These are phyloP conservation scores for Lophius piscatorius DNA, from an alignment of 2,113 vertebrate genomes.

Conservation along the genomic window DNA sequence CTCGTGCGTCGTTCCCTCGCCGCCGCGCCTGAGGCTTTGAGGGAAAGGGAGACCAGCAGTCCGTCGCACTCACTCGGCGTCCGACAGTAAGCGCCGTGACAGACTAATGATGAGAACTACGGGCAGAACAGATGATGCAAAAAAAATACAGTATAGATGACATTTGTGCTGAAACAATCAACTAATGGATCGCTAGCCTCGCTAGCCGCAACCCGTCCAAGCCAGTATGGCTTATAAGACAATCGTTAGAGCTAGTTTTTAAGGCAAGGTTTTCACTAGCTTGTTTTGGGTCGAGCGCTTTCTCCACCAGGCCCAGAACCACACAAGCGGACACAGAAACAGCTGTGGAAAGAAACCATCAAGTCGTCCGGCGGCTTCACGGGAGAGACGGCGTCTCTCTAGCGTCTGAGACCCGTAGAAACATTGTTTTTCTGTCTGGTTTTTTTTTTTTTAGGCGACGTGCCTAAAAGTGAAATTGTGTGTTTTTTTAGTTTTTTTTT, in stretches of 20 bases:
- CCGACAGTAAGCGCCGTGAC: conserved; percentile 17
- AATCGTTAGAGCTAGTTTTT: conserved; percentile 69
- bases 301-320: conserved; percentile 20
- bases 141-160: conserved; percentile 17
- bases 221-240: conserved; percentile 79
- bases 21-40: not conserved
- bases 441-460: conserved; percentile 4
- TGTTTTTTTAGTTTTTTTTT: too few relatives aligned
- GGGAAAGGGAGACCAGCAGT: conserved; percentile 19
- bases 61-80: not conserved
- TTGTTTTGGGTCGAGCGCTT: conserved; percentile 27
- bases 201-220: conserved; percentile 49
- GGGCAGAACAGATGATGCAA: conserved; percentile 18
- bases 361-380: conserved; percentile 42
- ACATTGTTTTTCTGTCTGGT: too few relatives aligned
- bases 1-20: not conserved
- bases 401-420: conserved; percentile 13
- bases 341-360: conserved; percentile 10
- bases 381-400: conserved; percentile 24
- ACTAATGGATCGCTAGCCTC: conserved; percentile 36
- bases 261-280: conserved; percentile 77
- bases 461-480: conserved; percentile 21
- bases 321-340: conserved; percentile 29
- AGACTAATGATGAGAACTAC: conserved; percentile 20
- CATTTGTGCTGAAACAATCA: conserved; percentile 12